Conservation (phyloP, 1,140 invertebrate genomes). For the Pseudobourletiella spinata region DNA sequence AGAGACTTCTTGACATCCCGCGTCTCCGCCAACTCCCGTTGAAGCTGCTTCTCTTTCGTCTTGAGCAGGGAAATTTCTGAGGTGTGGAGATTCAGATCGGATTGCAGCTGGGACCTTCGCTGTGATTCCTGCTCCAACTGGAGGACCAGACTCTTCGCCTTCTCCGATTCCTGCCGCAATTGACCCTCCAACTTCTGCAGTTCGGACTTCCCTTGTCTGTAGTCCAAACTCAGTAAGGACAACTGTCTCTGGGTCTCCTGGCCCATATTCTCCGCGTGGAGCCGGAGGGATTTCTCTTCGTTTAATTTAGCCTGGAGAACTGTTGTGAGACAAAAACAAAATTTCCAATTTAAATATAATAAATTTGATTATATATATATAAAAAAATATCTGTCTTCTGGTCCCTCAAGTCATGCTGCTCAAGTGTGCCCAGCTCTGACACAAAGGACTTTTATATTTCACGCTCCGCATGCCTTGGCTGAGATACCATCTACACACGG, state of each 20-base stretch:
- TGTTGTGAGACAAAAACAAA: constrained; percentile 42
- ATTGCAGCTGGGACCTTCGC: constrained; percentile 60
- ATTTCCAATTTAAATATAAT: neutral
- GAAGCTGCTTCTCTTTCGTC: constrained; percentile 63
- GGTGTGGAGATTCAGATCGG: constrained; percentile 53
- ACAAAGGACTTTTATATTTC: too few relatives aligned
- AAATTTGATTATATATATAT: neutral
- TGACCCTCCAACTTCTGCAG: constrained; percentile 83
- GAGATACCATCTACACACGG: too few relatives aligned
- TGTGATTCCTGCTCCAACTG: constrained; percentile 84
- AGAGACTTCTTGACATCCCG: constrained; percentile 60
- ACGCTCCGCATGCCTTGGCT: too few relatives aligned
- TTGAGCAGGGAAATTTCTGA: constrained; percentile 63
- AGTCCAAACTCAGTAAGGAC: constrained; percentile 87
- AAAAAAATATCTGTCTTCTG: neutral
- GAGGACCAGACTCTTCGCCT: constrained; percentile 65
- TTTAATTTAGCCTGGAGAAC: constrained; percentile 82
- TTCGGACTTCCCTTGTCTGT: constrained; percentile 79
- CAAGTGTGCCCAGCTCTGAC: too few relatives aligned
- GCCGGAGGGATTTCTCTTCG: constrained; percentile 74
- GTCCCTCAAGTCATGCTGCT: too few relatives aligned
- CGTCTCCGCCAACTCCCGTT: constrained; percentile 58
- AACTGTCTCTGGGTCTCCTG: constrained; percentile 90
- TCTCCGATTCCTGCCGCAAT: constrained; percentile 76
- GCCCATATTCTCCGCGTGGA: constrained; percentile 68